phyloP scores from a whole-genome alignment of 2,888 invertebrate species.

The Ptychoptera albimana region DNA sequence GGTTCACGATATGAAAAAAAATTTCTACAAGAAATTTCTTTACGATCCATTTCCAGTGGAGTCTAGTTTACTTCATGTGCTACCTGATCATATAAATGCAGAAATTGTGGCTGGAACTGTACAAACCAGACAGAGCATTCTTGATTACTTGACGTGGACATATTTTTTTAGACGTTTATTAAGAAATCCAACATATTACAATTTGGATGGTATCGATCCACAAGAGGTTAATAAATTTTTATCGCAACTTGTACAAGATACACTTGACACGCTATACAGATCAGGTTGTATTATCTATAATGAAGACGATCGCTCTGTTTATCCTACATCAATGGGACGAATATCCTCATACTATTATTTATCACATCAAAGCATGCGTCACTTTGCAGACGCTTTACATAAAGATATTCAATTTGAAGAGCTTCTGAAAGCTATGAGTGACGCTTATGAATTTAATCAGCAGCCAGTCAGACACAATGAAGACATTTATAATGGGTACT shows the following conservation, averaged over 20 bases:
- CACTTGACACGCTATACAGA: conserved; percentile 50
- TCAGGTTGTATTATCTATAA: conserved; percentile 68
- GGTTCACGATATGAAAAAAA: conserved; percentile 94
- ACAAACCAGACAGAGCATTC: conserved; percentile 75
- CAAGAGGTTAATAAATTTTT: conserved; percentile 57
- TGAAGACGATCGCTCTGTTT: conserved; percentile 38
- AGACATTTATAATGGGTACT: conserved; percentile 77
- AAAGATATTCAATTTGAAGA: conserved; percentile 49
- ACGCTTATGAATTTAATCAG: conserved; percentile 79
- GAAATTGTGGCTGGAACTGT: conserved; percentile 93
- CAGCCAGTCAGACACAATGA: conserved; percentile 97
- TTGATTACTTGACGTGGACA: conserved; percentile 97
- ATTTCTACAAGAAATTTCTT: conserved; percentile 96
- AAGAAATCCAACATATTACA: conserved; percentile 85
- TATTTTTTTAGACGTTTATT: conserved; percentile 88
- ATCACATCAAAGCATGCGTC: conserved; percentile 76
- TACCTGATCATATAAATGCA: conserved; percentile 95
- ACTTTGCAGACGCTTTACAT: conserved; percentile 56
- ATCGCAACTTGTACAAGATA: conserved; percentile 63
- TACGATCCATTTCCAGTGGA: conserved; percentile 99
- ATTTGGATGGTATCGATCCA: conserved; percentile 54
- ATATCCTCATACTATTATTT: conserved; percentile 96
- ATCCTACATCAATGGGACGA: conserved; percentile 66
- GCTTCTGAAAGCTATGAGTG: conserved; percentile 61
- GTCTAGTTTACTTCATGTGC: conserved; percentile 75